These are phyloP conservation scores for Cheumatopsyche charites DNA, from an alignment of 1,140 invertebrate genomes.

Conservation along the genomic window DNA sequence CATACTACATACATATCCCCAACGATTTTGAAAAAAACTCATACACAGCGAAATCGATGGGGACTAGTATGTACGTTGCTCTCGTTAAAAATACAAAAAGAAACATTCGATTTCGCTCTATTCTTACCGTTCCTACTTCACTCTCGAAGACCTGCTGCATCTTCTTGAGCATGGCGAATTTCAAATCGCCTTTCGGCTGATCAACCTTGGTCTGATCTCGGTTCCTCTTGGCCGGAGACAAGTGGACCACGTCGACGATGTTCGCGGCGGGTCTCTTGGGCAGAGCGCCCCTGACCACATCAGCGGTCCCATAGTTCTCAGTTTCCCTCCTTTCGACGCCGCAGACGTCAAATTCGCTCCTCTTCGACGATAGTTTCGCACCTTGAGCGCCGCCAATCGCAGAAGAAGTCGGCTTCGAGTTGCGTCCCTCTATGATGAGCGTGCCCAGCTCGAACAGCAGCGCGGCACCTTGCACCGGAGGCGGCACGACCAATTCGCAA, in stretches of 20 bases:
- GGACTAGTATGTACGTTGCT: too few relatives aligned
- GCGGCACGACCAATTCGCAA: slow-evolving; percentile 52
- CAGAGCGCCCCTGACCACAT: slow-evolving; percentile 19
- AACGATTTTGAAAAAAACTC: too few relatives aligned
- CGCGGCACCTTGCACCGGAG: slow-evolving; percentile 52
- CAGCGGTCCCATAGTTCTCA: background rate
- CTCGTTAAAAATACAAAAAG: too few relatives aligned
- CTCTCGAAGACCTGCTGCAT: too few relatives aligned
- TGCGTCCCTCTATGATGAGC: slow-evolving; percentile 56
- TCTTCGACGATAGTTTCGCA: background rate
- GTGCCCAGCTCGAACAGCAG: slow-evolving; percentile 57
- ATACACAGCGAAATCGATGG: too few relatives aligned
- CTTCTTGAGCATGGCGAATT: too few relatives aligned
- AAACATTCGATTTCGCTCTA: too few relatives aligned
- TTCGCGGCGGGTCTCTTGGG: slow-evolving; percentile 26
- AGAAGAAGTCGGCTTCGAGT: background rate
- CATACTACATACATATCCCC: too few relatives aligned
- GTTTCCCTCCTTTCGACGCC: slow-evolving; percentile 10
- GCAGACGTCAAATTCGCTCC: background rate
- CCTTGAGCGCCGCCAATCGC: slow-evolving; percentile 44
- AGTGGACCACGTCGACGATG: slow-evolving; percentile 2
- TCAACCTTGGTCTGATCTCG: slow-evolving; percentile 9
- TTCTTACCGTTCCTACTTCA: too few relatives aligned
- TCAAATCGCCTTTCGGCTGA: background rate
- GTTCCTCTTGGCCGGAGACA: slow-evolving; percentile 30